These are phyloP conservation scores for Cantharis flavilabris DNA, from an alignment of 2,888 invertebrate species.

Conservation along the genomic window DNA sequence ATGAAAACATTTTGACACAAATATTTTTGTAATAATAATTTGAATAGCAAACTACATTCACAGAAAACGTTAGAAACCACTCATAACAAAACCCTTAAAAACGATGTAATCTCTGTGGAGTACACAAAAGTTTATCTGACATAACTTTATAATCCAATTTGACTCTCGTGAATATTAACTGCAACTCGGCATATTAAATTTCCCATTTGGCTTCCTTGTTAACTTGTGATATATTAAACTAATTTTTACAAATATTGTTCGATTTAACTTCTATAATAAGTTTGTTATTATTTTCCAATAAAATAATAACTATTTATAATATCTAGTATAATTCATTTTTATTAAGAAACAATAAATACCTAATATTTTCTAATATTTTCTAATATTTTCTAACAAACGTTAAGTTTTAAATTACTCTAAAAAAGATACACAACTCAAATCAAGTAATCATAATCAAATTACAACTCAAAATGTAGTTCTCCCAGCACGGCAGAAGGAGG, in stretches of 20 bases:
- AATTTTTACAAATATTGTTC: constrained; percentile 7
- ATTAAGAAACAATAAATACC: too few species aligned
- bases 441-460: too few species aligned
- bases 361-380: too few species aligned
- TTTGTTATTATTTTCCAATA: not conserved
- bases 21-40: not conserved
- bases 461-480: too few species aligned
- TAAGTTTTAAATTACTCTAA: too few species aligned
- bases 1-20: not conserved
- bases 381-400: too few species aligned
- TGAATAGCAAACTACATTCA: not conserved
- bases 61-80: constrained; percentile 6
- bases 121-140: constrained; percentile 25
- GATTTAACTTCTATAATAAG: not conserved
- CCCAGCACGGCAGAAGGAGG: too few species aligned
- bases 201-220: constrained; percentile 16
- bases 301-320: not conserved
- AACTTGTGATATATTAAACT: constrained; percentile 4
- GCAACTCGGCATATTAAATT: constrained; percentile 20
- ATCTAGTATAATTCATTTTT: too few species aligned
- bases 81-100: constrained; percentile 15
- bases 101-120: constrained; percentile 13
- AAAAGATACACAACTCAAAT: too few species aligned
- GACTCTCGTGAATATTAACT: constrained; percentile 31
- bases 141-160: constrained; percentile 34